Evolutionary conservation across 2,113 vertebrate species (phyloP).

Genomic region (Capra hircus): DNA sequence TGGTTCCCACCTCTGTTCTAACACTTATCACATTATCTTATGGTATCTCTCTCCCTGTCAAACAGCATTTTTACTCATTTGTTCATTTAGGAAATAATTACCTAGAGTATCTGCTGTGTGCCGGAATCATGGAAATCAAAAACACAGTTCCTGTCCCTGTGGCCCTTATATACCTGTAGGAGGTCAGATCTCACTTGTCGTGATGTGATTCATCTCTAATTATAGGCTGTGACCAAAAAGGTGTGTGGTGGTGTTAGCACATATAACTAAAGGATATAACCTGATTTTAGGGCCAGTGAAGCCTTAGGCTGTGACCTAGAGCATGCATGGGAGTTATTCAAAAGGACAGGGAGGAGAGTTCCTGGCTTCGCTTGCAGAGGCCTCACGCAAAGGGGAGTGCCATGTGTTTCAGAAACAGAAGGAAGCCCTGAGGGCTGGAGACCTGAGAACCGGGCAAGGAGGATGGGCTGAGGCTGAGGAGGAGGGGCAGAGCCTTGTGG

Average conservation of each 20-base stretch:
- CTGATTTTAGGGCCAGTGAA: not conserved
- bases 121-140: not conserved
- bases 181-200: not conserved
- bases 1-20: not conserved
- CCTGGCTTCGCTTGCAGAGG: not conserved
- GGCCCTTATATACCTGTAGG: not conserved
- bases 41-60: not conserved
- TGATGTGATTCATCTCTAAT: not conserved
- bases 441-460: not conserved
- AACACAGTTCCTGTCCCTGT: not conserved
- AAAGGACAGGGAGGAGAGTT: not conserved
- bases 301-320: not conserved
- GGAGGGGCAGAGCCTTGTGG: not conserved
- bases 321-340: not conserved
- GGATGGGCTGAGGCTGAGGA: not conserved
- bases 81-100: not conserved
- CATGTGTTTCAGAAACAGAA: not conserved
- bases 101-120: not conserved
- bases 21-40: not conserved
- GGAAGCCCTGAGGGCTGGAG: not conserved
- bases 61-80: constrained; percentile 3
- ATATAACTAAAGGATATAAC: not conserved
- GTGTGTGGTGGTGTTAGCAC: not conserved
- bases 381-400: not conserved
- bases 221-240: not conserved